These are phyloP conservation scores for Coelinius sp. DNA, from an alignment of 2,888 invertebrate genomes.

Conservation along the genomic window DNA sequence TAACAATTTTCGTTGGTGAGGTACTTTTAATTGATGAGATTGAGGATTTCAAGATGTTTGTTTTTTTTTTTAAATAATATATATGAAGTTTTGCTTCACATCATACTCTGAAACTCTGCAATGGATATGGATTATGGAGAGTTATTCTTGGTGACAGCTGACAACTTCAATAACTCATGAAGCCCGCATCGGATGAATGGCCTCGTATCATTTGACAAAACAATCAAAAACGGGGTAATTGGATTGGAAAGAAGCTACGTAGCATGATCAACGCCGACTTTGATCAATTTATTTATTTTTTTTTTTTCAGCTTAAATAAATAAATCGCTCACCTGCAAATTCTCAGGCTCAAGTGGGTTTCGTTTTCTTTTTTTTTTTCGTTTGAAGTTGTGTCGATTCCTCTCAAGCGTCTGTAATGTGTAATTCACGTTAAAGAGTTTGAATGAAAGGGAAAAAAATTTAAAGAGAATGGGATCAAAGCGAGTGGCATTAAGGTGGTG, in stretches of 20 bases:
- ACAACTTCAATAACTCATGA: constrained; percentile 61
- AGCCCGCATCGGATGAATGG: constrained; percentile 56
- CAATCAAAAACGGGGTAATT: background rate
- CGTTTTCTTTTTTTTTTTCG: background rate
- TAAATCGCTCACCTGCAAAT: constrained; percentile 12
- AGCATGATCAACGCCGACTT: background rate
- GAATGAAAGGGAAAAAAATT: background rate
- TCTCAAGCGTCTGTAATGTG: constrained; percentile 4
- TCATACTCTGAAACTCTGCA: background rate
- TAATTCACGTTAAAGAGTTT: background rate
- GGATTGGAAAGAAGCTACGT: background rate
- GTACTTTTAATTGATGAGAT: too few species aligned
- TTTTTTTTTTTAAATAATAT: too few species aligned
- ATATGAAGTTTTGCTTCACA: background rate
- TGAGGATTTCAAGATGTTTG: too few species aligned
- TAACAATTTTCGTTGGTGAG: background rate
- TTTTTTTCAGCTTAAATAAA: background rate
- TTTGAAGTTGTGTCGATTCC: background rate
- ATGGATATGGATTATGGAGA: background rate
- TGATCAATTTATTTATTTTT: constrained; percentile 1
- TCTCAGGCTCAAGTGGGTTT: background rate
- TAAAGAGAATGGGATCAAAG: constrained; percentile 7
- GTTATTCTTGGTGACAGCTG: constrained; percentile 46
- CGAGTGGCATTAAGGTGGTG: background rate
- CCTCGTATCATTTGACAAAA: constrained; percentile 18